Percentiles rank a stretch among this genome's conserved stretches.
phyloP scores from a whole-genome alignment of 2,888 invertebrate species.

The Hydroisotoma schaefferi region DNA sequence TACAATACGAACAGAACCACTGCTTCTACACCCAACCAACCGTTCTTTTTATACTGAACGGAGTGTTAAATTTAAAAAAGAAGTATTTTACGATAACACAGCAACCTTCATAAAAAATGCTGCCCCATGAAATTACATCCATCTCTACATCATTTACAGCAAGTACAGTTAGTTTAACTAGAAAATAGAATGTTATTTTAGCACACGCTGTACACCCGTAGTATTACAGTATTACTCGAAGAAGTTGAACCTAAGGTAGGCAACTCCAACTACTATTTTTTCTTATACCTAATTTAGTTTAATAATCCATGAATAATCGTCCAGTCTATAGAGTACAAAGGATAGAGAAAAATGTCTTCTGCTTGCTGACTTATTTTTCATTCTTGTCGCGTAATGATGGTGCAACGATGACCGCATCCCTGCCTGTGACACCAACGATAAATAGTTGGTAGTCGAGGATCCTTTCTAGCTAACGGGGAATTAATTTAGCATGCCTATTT shows the following conservation, averaged over 20 bases:
- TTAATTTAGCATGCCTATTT: not conserved
- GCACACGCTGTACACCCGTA: too few relatives aligned
- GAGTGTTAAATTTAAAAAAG: too few relatives aligned
- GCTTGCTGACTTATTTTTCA: not conserved
- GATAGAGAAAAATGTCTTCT: not conserved
- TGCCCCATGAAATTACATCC: not conserved
- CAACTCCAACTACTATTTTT: too few relatives aligned
- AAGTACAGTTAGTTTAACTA: constrained; percentile 2
- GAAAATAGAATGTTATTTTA: not conserved
- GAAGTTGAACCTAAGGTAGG: too few relatives aligned
- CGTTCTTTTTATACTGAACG: too few relatives aligned
- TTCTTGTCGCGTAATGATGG: not conserved
- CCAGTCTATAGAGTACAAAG: not conserved
- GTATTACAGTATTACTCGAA: too few relatives aligned
- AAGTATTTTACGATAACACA: too few relatives aligned
- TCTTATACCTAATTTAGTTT: not conserved
- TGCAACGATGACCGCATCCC: not conserved
- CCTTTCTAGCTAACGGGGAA: not conserved
- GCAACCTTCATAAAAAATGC: too few relatives aligned
- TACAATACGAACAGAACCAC: too few relatives aligned
- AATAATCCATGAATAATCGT: not conserved
- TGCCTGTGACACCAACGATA: not conserved
- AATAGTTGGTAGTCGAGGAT: not conserved
- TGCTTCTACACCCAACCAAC: too few relatives aligned
- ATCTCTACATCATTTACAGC: not conserved